Conservation (phyloP, 2,888 invertebrate genomes). For the Tuta absoluta region DNA sequence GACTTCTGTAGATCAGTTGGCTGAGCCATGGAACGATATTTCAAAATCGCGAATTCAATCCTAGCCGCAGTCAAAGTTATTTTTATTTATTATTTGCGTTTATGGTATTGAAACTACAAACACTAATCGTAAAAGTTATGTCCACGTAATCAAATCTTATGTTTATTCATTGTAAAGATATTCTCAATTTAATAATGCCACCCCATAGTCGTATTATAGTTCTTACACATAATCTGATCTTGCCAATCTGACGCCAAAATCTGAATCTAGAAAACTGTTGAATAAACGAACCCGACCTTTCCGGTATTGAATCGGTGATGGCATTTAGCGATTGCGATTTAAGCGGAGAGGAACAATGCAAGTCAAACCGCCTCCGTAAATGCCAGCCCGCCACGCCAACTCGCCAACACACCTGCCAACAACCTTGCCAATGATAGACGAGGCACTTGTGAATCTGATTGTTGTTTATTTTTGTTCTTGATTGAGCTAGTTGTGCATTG, state of each 20-base stretch:
- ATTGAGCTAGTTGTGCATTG: background rate
- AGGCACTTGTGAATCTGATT: background rate
- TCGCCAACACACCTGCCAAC: background rate
- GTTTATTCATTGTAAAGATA: too few species aligned
- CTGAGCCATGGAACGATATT: too few species aligned
- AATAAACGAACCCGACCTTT: constrained; percentile 1
- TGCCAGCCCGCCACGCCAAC: background rate
- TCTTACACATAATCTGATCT: background rate
- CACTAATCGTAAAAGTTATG: too few species aligned
- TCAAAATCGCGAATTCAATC: too few species aligned
- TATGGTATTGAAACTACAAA: too few species aligned
- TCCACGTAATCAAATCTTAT: too few species aligned
- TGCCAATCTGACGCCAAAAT: background rate
- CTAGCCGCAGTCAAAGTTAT: too few species aligned
- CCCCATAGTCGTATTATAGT: too few species aligned
- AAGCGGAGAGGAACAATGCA: background rate
- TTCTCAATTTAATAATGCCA: too few species aligned
- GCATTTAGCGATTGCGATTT: constrained; percentile 10
- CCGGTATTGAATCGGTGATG: background rate
- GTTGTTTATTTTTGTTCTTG: background rate
- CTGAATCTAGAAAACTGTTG: background rate
- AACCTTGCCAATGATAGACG: background rate
- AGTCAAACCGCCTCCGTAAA: background rate
- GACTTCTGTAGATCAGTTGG: too few species aligned
- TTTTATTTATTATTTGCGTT: too few species aligned